Conservation (phyloP, 2,797 vertebrate genomes). For the Tiaroga cobitis region DNA sequence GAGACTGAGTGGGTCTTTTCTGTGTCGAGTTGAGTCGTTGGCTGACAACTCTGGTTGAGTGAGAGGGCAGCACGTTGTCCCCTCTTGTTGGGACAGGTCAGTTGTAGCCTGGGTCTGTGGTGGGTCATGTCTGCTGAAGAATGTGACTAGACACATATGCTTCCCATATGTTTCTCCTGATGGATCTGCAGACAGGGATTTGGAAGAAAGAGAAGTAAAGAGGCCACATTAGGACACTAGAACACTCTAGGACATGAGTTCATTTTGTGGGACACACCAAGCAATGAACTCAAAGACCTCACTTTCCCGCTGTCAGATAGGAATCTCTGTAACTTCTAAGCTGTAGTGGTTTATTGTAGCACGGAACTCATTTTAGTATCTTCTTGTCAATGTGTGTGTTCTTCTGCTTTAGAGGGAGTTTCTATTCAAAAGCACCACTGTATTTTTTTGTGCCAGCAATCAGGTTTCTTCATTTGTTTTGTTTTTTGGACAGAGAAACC, state of each 20-base stretch:
- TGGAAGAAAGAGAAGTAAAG: constrained; percentile 19
- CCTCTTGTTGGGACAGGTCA: not conserved
- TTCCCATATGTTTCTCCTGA: constrained; percentile 36
- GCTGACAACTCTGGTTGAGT: constrained; percentile 3
- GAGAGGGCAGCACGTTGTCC: not conserved
- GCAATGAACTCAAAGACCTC: constrained; percentile 27
- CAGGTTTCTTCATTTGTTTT: constrained; percentile 22
- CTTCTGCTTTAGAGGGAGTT: constrained; percentile 4
- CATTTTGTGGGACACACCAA: constrained; percentile 41
- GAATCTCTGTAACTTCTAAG: constrained; percentile 6
- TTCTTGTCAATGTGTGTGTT: constrained; percentile 9
- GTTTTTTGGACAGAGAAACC: constrained; percentile 15
- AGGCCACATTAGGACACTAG: constrained; percentile 39
- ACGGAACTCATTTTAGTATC: not conserved
- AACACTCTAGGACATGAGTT: constrained; percentile 11
- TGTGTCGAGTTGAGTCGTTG: not conserved
- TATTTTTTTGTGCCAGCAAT: constrained; percentile 7
- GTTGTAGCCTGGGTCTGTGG: not conserved
- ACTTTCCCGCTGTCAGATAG: constrained; percentile 16
- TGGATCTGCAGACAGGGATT: constrained; percentile 1
- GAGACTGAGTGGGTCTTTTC: not conserved
- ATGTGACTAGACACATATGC: constrained; percentile 27
- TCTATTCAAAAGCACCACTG: constrained; percentile 15
- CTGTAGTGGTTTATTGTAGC: constrained; percentile 24
- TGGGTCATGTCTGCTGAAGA: constrained; percentile 33